Base-by-base conservation (phyloP, 2,797 vertebrate genomes). In the Myripristis murdjan region DNA sequence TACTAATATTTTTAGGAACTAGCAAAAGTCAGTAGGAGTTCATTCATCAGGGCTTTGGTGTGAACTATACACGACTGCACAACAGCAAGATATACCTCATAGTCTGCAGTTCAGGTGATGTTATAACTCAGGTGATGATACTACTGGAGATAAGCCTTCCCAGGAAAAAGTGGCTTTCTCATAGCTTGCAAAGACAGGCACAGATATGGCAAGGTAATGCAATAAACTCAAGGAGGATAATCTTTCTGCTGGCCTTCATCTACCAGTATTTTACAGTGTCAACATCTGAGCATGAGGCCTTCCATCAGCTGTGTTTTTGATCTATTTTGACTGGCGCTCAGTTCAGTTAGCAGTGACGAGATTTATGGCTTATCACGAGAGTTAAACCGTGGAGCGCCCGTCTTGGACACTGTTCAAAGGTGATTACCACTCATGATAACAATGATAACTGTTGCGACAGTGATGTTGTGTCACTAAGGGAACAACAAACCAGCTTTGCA, bases 381-480 rank as follows among this genome's bases (percentile, higher is more conserved):
- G n/a, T 47, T 60, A 8, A 46, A 64, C 6, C 4, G 12, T 4
- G 16, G 39, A 49, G 33, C 20, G 43, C 9, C 48, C 33, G 28
- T 37, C 12, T 15, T 24, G 10, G 64, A 61, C 1, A 23, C 23
- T 14, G 35, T 41, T 75, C 82, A 82, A 77, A 85, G 81, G 77
- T 87, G 55, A 78, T 43, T 2, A 22, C 0, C 0, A 0, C 5
- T 39, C 35, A 14, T 80, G 80, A 88, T 90, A 81, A 82, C 41
- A 4, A 5, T 15, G 56, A 59, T 54, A 33, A 66, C 26, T 70
- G 51, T 83, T 84, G 77, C 84, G 82, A 77, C 54, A 65, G 20
- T 41, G 44, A 84, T 60, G 48, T 11, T 75, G 57, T 67, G 70
- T 75, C 68, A 75, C 14, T 31, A 26, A 31, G 33, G n/a, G 31